Evolutionary conservation across 2,888 invertebrate species (phyloP).

Genomic region (Mechanitis messenoides): DNA sequence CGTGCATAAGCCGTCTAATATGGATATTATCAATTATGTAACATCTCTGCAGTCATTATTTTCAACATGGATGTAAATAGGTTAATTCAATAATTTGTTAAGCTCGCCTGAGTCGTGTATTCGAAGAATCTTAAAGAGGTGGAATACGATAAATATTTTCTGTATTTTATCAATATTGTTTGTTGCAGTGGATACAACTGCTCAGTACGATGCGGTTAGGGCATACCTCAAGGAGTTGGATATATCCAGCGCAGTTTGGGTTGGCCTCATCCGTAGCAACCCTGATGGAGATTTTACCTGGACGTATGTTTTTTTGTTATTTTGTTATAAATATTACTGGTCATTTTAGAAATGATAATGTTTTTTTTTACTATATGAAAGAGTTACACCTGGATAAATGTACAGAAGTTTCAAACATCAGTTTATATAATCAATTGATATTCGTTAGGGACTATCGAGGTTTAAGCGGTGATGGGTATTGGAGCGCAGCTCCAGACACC

Average conservation of each 20-base stretch:
- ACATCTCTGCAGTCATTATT: neutral
- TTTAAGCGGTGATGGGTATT: constrained; percentile 80
- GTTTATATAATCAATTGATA: neutral
- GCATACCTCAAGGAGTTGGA: constrained; percentile 87
- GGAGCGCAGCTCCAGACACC: constrained; percentile 82
- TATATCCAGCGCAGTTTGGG: constrained; percentile 86
- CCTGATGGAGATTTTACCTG: constrained; percentile 84
- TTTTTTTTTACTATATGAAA: too few species aligned
- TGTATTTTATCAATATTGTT: neutral
- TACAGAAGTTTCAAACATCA: too few species aligned
- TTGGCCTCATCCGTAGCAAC: constrained; percentile 83
- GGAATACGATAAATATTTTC: neutral
- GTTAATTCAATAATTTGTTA: too few species aligned
- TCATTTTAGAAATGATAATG: too few species aligned
- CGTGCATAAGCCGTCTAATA: constrained; percentile 26
- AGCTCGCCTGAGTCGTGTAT: too few species aligned
- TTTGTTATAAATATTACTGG: too few species aligned
- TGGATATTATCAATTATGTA: constrained; percentile 1
- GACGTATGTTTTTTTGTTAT: constrained; percentile 78
- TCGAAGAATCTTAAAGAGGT: too few species aligned
- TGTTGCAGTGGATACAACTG: constrained; percentile 82
- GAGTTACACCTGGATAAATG: too few species aligned
- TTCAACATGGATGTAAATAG: neutral
- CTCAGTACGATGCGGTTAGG: constrained; percentile 86
- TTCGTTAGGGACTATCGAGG: constrained; percentile 75